Conservation (phyloP, 2,113 vertebrate species). For the Leucoraja erinaceus region DNA sequence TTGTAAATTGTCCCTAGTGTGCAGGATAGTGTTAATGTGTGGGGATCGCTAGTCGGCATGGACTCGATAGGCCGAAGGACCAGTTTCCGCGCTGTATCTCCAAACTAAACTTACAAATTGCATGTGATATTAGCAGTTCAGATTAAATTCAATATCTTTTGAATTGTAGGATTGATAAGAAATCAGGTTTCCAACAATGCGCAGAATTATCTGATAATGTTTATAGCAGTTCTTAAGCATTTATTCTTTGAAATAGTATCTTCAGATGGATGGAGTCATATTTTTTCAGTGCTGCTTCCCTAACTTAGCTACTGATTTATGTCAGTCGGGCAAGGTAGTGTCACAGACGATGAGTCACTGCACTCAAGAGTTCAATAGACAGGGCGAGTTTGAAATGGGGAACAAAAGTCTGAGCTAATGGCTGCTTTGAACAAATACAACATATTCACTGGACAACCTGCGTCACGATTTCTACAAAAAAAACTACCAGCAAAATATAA, state of each 20-base stretch:
- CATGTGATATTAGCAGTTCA: neutral
- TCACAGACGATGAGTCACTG: neutral
- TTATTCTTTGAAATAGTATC: neutral
- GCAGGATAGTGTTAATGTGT: too few relatives aligned
- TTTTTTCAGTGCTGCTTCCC: neutral
- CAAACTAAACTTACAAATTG: neutral
- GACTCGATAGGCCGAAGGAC: too few relatives aligned
- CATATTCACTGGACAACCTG: neutral
- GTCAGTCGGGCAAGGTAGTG: neutral
- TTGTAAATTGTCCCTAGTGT: too few relatives aligned
- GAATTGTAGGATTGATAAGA: neutral
- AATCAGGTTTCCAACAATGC: neutral
- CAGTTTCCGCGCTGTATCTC: too few relatives aligned
- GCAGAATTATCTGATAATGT: neutral
- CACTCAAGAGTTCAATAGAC: neutral
- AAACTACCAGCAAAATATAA: neutral
- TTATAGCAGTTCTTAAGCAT: neutral
- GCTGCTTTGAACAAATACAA: neutral
- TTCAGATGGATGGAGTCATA: neutral
- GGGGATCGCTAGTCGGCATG: too few relatives aligned
- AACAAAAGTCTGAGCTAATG: neutral
- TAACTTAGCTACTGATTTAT: neutral
- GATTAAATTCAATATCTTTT: neutral
- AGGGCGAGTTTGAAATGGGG: neutral
- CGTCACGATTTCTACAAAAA: neutral